Percentiles rank a stretch among this genome's conserved stretches.
Evolutionary conservation across 1,140 invertebrate species (phyloP).

Genomic region (Campodea augens): DNA sequence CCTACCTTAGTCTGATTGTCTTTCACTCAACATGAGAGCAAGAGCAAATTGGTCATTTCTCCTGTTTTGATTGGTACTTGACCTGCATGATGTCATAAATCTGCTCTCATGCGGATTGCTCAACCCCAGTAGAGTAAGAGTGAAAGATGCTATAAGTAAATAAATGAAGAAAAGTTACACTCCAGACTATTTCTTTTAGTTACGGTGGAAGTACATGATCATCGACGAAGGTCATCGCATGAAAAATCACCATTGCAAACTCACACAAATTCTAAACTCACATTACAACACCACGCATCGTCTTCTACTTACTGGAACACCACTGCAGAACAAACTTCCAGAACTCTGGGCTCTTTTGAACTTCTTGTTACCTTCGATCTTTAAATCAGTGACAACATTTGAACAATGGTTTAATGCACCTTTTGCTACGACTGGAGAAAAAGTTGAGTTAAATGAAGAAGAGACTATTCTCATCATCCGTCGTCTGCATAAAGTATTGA

Average conservation of each 20-base stretch:
- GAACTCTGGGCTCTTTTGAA: slow-evolving; percentile 98
- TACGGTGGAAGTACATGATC: slow-evolving; percentile 99
- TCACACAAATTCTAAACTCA: slow-evolving; percentile 90
- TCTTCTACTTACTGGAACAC: slow-evolving; percentile 87
- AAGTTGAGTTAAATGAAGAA: slow-evolving; percentile 96
- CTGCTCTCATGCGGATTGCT: too few relatives aligned
- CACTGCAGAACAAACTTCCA: slow-evolving; percentile 93
- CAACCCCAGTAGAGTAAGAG: too few relatives aligned
- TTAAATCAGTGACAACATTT: slow-evolving; percentile 94
- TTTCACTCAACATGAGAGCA: too few relatives aligned
- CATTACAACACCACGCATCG: slow-evolving; percentile 91
- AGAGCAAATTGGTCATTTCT: too few relatives aligned
- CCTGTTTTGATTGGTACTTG: too few relatives aligned
- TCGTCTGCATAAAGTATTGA: slow-evolving; percentile 92
- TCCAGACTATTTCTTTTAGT: slow-evolving; percentile 22
- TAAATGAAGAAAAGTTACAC: not conserved
- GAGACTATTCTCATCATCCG: slow-evolving; percentile 98
- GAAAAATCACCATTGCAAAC: slow-evolving; percentile 99
- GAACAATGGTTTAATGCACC: slow-evolving; percentile 99
- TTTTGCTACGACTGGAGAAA: slow-evolving; percentile 94
- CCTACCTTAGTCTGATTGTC: too few relatives aligned
- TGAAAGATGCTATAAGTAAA: too few relatives aligned
- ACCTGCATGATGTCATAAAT: too few relatives aligned
- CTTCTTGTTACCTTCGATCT: slow-evolving; percentile 92
- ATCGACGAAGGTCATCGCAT: slow-evolving; percentile 99